These are phyloP conservation scores for Leptodactylus fallax DNA, from an alignment of 2,797 vertebrate species.

Conservation along the genomic window DNA sequence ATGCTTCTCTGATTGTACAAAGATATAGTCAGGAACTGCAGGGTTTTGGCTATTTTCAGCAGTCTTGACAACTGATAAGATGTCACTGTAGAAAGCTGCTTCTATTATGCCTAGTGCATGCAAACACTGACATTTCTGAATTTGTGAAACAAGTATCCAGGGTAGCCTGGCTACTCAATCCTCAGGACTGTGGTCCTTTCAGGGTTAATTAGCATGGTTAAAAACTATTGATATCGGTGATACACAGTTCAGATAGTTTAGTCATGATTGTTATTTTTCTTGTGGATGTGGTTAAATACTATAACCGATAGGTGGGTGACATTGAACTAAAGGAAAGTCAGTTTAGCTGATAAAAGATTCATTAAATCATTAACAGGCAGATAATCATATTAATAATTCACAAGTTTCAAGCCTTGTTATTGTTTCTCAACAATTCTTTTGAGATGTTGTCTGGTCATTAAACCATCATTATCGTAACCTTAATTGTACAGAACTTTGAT, in stretches of 20 bases:
- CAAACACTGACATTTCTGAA: neutral
- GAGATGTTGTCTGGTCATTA: slow-evolving; percentile 46
- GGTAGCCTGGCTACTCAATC: neutral
- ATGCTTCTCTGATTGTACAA: neutral
- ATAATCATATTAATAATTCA: slow-evolving; percentile 61
- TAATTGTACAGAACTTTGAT: slow-evolving; percentile 3
- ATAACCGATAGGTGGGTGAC: slow-evolving; percentile 25
- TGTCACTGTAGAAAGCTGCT: neutral
- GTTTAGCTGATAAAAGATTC: slow-evolving; percentile 55
- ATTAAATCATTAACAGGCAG: slow-evolving; percentile 58
- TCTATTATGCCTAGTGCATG: neutral
- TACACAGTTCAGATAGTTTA: slow-evolving; percentile 2
- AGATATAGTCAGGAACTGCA: neutral
- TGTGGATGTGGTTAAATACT: neutral
- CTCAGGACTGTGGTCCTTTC: neutral
- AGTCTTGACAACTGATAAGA: slow-evolving; percentile 19
- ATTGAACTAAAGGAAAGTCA: slow-evolving; percentile 44
- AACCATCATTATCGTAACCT: slow-evolving; percentile 34
- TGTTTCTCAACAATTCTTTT: slow-evolving; percentile 45
- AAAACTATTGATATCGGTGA: neutral
- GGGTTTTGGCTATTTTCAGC: neutral
- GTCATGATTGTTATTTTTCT: neutral
- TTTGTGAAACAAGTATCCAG: neutral
- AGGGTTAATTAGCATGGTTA: neutral
- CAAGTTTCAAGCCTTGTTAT: slow-evolving; percentile 36